Conservation (phyloP, 2,888 invertebrate genomes). For the Pyrrhosoma nymphula region DNA sequence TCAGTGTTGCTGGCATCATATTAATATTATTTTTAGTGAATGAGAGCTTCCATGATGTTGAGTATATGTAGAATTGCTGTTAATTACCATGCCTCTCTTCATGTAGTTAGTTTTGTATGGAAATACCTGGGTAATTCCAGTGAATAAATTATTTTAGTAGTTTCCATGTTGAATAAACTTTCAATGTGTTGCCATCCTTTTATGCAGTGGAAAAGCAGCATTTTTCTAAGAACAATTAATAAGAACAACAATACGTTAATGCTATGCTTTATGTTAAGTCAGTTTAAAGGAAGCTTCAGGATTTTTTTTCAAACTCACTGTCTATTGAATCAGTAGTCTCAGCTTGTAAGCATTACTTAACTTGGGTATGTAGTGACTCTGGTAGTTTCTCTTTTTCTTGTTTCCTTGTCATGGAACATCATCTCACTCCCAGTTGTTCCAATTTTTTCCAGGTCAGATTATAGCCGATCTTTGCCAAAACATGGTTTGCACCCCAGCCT, state of each 20-base stretch:
- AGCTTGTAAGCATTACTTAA: not conserved
- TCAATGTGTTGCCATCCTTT: not conserved
- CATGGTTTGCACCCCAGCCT: conserved; percentile 20
- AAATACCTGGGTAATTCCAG: not conserved
- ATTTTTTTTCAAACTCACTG: not conserved
- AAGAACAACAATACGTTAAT: not conserved
- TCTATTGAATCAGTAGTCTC: not conserved
- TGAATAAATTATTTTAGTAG: not conserved
- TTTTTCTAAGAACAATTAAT: not conserved
- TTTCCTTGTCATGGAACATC: not conserved
- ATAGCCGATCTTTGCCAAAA: conserved; percentile 39
- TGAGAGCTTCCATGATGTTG: not conserved
- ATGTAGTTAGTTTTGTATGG: not conserved
- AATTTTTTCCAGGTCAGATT: conserved; percentile 36
- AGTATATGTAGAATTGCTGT: not conserved
- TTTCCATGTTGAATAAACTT: too few species aligned
- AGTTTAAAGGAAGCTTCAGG: not conserved
- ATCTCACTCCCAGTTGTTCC: conserved; percentile 36
- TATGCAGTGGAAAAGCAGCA: not conserved
- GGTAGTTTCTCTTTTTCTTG: conserved; percentile 1
- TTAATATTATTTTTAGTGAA: too few species aligned
- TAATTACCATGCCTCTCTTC: not conserved
- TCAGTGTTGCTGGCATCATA: too few species aligned
- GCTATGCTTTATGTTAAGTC: not conserved
- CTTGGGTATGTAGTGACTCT: conserved; percentile 38